Percentiles rank a stretch among this genome's conserved stretches.
Conservation (phyloP, 2,113 vertebrate genomes). For the Octodon degus region DNA sequence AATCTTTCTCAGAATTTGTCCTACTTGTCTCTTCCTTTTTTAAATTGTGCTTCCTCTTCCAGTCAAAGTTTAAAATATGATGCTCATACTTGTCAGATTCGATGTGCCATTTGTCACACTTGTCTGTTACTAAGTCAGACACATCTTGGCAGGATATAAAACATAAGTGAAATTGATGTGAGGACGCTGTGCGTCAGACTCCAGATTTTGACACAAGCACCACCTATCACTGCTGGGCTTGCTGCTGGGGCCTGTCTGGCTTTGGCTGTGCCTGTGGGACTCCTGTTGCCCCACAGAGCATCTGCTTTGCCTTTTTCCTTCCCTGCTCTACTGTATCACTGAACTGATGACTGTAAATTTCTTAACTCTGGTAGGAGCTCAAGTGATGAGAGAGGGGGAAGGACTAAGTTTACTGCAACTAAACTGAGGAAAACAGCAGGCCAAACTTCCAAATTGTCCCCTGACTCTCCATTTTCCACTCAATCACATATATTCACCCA, state of each 20-base stretch:
- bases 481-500: neutral
- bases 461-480: neutral
- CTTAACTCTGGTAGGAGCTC: neutral
- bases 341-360: neutral
- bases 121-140: neutral
- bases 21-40: constrained; percentile 31
- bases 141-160: neutral
- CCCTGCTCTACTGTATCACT: neutral
- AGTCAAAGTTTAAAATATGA: constrained; percentile 47
- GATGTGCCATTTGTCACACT: constrained; percentile 26
- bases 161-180: neutral
- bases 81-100: neutral
- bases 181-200: constrained; percentile 12
- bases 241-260: neutral
- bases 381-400: neutral
- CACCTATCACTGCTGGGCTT: neutral
- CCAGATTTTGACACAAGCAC: neutral
- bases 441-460: neutral
- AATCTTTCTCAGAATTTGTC: constrained; percentile 2
- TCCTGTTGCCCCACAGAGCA: neutral
- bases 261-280: neutral
- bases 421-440: neutral
- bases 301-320: neutral
- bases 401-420: neutral
- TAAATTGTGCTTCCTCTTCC: constrained; percentile 5